Base-by-base conservation (phyloP, 2,113 vertebrate species). In the Petromus typicus region DNA sequence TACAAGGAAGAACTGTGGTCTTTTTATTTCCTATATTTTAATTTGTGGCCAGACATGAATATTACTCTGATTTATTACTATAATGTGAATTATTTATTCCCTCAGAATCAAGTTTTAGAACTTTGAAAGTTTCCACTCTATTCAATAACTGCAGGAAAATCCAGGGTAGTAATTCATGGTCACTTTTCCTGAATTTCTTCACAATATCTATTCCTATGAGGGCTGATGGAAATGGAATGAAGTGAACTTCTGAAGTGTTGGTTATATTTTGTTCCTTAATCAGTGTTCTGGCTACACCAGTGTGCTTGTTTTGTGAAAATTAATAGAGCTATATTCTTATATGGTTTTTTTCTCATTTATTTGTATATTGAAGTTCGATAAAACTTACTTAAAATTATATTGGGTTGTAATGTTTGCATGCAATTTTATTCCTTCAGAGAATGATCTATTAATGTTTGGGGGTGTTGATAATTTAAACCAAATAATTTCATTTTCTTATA, bases 31-130 rank as follows among this genome's bases (percentile, higher is more conserved):
- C 30, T 61, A 2, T 83, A 56, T 76, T 97, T 90, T 92, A 81
- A 88, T 66, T 84, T n/a, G 51, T 86, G 57, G 27, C 3, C 23
- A 92, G 75, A 90, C 14, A 30, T 84, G 57, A 92, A 75, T 90
- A 89, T 82, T 87, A 83, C 48, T 93, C 81, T 90, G 20, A 9
- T 84, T 51, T 90, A 48, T 86, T 90, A 73, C 8, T 61, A 40
- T 86, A 73, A 12, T 34, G 75, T 93, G 66, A 84, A 85, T 96
- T 86, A 84, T 91, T 80, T 94, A 80, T 87, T 79, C 16, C 16
- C 6, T 43, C 69, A 59, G 76, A 93, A 54, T 20, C 59, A 4
- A 30, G 6, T 85, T 84, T 94, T 86, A 67, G 43, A 92, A 92
- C 71, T 61, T 86, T 95, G 23, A 32, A 63, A 13, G 69, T 90